Evolutionary conservation across 2,113 vertebrate genomes (phyloP), one percentile per base, ranked within the genome.

Genomic region (Argyrosomus japonicus): DNA sequence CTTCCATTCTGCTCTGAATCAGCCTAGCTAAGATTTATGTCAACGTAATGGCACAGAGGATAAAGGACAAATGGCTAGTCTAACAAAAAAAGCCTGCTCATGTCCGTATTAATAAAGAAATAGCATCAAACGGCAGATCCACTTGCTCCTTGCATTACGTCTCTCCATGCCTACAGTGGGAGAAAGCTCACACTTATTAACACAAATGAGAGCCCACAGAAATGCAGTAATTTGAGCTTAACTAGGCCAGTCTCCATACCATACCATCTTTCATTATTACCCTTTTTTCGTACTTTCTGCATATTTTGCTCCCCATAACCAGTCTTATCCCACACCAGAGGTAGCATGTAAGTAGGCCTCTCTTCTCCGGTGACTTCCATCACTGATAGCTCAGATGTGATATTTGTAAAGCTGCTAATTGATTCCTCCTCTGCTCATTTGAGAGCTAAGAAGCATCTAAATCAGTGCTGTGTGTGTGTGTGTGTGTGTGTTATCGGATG

Each of bases 361-460:
- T 4, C 48, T 1, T 57, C 58, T 68, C 14, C 29, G 0, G 18
- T n/a, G 60, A 68, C n/a, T 2, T 51, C 54, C 32, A 40, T 40
- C 8, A 1, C 74, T 45, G 48, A 64, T 65, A 64, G 56, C 77
- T 53, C 75, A 76, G 82, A 77, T 48, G 71, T 51, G 61, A 78
- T 76, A 45, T 36, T 43, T 56, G 50, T 47, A 51, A 84, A 69
- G 54, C 45, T 2, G 68, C 51, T 81, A 83, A 84, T 85, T 87
- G 15, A 75, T 79, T 29, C 63, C 73, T 75, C 36, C 62, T 72
- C 67, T 75, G 76, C 79, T 85, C 64, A 75, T 74, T 74, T 64
- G 76, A 81, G 68, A 71, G 80, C 53, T 54, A 63, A 62, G 21
- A 74, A 47, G 64, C 56, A 70, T 70, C 72, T 83, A 75, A 68